These are phyloP conservation scores for Eurosta solidaginis DNA, from an alignment of 1,140 invertebrate species.

Conservation along the genomic window DNA sequence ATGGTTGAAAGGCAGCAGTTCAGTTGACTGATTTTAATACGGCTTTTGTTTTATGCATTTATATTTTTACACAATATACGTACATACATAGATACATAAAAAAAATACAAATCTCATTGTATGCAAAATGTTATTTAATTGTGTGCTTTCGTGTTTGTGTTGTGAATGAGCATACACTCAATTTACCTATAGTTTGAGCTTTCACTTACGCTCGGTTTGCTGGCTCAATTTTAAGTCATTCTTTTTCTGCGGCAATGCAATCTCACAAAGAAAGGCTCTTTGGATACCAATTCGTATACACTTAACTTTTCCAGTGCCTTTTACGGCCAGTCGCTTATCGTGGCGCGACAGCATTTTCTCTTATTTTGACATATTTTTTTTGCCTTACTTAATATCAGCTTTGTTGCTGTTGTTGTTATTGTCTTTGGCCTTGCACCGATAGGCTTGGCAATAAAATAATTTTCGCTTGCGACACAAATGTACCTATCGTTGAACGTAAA, in stretches of 20 bases:
- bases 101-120: no score
- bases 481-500: background rate
- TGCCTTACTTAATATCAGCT: background rate
- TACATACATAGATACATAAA: no score
- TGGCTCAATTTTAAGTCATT: background rate
- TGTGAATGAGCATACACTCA: background rate
- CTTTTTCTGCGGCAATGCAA: background rate
- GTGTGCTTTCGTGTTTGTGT: background rate
- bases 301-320: background rate
- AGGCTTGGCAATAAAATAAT: background rate
- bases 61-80: background rate
- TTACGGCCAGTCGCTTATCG: background rate
- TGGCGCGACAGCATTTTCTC: background rate
- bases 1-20: background rate
- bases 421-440: background rate
- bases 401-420: background rate
- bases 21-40: constrained; percentile 12
- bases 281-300: background rate
- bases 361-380: background rate
- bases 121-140: no score
- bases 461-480: background rate
- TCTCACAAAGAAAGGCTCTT: background rate
- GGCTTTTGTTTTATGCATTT: background rate
- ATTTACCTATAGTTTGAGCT: no score
- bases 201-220: background rate